Conservation (phyloP, 2,113 vertebrate genomes). For the Numenius arquata region DNA sequence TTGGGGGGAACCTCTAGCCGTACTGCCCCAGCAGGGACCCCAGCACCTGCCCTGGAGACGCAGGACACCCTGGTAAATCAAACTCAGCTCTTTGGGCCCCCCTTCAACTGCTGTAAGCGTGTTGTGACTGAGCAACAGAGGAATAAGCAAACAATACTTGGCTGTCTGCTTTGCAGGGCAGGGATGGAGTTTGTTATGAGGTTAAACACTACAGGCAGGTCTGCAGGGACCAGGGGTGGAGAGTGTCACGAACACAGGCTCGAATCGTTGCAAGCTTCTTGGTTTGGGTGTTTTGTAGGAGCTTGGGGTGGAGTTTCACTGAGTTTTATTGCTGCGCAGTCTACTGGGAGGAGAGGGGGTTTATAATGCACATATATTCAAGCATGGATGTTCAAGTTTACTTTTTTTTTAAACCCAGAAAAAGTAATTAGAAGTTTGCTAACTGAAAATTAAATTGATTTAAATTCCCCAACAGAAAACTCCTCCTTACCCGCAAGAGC, state of each 20-base stretch:
- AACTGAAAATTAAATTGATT: background rate
- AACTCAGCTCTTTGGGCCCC: fast-evolving
- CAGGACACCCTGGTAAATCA: background rate
- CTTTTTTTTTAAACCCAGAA: background rate
- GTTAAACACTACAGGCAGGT: fast-evolving
- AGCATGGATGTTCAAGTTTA: background rate
- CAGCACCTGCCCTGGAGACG: background rate
- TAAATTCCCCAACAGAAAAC: background rate
- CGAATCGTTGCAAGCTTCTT: background rate
- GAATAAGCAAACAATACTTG: background rate
- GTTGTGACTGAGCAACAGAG: background rate
- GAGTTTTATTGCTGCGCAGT: background rate
- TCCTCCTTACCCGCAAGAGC: background rate
- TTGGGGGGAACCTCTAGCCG: background rate
- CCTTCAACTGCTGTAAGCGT: fast-evolving
- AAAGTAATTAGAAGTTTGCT: background rate
- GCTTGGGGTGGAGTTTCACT: background rate
- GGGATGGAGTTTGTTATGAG: background rate
- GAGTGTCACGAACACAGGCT: fast-evolving
- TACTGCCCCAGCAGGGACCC: fast-evolving
- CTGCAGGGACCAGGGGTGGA: background rate
- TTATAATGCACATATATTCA: background rate
- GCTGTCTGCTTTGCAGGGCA: background rate
- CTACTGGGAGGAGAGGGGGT: background rate
- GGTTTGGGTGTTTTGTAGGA: background rate